Conservation (phyloP, 2,888 invertebrate genomes). For the Chironomus riparius region DNA sequence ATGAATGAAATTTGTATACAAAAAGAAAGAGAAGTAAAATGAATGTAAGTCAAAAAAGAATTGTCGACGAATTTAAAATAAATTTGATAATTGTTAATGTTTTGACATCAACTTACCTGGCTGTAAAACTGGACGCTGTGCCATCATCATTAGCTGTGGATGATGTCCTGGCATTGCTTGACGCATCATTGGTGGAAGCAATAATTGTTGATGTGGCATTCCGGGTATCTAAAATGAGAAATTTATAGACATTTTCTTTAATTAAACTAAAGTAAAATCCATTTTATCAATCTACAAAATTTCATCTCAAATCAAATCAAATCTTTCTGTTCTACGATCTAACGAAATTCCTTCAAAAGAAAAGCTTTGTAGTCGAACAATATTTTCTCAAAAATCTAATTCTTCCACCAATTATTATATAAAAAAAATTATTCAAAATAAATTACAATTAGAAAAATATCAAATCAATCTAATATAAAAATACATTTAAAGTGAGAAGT, state of each 20-base stretch:
- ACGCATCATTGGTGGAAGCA: constrained; percentile 20
- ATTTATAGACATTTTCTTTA: not conserved
- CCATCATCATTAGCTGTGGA: not conserved
- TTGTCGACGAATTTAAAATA: not conserved
- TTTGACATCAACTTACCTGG: constrained; percentile 14
- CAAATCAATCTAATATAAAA: not conserved
- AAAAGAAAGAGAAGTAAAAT: not conserved
- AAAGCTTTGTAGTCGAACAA: not conserved
- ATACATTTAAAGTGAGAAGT: not conserved
- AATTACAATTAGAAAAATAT: not conserved
- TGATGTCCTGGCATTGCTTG: not conserved
- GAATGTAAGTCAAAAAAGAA: not conserved
- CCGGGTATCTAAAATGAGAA: not conserved
- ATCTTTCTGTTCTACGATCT: not conserved
- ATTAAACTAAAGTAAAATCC: too few relatives aligned
- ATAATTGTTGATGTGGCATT: not conserved
- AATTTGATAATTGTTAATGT: not conserved
- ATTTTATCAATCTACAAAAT: not conserved
- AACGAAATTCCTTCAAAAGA: not conserved
- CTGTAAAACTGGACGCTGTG: not conserved
- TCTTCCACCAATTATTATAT: constrained; percentile 17
- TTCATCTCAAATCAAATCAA: not conserved
- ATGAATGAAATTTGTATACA: not conserved
- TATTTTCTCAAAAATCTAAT: not conserved
- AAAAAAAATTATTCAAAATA: not conserved